Conservation (phyloP, 2,797 vertebrate species). For the Somateria mollissima region DNA sequence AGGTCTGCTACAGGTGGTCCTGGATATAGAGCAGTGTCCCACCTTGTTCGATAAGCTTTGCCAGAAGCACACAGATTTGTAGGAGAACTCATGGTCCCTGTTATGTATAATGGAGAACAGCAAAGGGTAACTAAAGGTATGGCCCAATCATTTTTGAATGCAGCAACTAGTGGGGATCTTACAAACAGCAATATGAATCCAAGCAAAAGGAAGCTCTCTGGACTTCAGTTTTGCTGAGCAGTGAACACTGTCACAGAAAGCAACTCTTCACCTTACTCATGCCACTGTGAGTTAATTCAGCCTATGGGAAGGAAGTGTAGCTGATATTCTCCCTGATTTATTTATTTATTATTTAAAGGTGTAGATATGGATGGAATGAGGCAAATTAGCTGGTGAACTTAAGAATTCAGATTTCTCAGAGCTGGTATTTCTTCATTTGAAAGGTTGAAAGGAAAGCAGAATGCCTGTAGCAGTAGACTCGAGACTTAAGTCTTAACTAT, state of each 20-base stretch:
- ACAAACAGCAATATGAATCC: neutral
- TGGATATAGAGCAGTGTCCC: neutral
- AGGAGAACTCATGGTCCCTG: neutral
- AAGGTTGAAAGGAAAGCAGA: neutral
- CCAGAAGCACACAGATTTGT: neutral
- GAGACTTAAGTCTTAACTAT: neutral
- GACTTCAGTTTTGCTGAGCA: neutral
- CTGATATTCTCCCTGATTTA: neutral
- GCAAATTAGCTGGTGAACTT: neutral
- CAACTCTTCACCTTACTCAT: neutral
- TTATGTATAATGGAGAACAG: neutral
- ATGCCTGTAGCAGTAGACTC: neutral
- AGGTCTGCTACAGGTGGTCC: neutral
- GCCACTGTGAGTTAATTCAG: neutral
- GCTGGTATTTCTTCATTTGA: neutral
- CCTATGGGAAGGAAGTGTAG: neutral
- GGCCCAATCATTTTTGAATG: accelerated
- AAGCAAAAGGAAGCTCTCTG: neutral
- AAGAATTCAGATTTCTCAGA: neutral
- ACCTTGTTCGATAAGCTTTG: neutral
- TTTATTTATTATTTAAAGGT: neutral
- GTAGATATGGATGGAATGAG: neutral
- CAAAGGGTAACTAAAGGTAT: accelerated
- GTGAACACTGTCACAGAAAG: accelerated
- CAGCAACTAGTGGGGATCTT: neutral